Percentiles rank a stretch among this genome's conserved stretches.
Evolutionary conservation across 1,140 invertebrate genomes (phyloP).

Genomic region (Leucophenga varia): DNA sequence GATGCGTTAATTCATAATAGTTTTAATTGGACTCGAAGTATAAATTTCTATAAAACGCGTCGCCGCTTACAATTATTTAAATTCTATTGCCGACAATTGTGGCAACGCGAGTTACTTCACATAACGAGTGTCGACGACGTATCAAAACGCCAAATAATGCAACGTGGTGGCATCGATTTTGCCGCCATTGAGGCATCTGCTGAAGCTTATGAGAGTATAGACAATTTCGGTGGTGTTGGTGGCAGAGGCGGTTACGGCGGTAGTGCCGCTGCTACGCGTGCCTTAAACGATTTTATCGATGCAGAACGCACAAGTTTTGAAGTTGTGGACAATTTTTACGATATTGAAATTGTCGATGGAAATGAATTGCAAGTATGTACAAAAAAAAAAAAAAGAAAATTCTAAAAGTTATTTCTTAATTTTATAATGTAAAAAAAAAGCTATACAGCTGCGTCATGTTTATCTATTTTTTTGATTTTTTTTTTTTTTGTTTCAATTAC

Average conservation of each 20-base stretch:
- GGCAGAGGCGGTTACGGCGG: constrained; percentile 1
- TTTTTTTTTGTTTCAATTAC: neutral
- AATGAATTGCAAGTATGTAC: constrained; percentile 36
- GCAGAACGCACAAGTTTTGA: constrained; percentile 14
- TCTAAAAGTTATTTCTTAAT: too few species aligned
- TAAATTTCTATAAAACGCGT: constrained; percentile 34
- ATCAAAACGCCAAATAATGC: constrained; percentile 6
- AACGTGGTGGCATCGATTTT: constrained; percentile 35
- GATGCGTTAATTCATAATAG: constrained; percentile 41
- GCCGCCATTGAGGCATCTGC: constrained; percentile 38
- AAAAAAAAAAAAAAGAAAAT: too few species aligned
- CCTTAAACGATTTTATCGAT: constrained; percentile 9
- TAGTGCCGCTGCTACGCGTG: neutral
- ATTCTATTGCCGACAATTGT: constrained; percentile 32
- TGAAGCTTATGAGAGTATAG: constrained; percentile 21
- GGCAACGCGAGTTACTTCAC: constrained; percentile 33
- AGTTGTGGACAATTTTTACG: constrained; percentile 18
- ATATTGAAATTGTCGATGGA: constrained; percentile 40
- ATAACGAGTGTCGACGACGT: constrained; percentile 3
- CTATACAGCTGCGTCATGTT: too few species aligned
- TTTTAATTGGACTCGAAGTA: constrained; percentile 30
- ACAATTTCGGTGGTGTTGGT: constrained; percentile 14
- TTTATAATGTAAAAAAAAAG: too few species aligned
- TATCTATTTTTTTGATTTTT: too few species aligned
- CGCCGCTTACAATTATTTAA: constrained; percentile 32